Conservation (phyloP, 2,888 invertebrate genomes). For the Drosophila incognita region DNA sequence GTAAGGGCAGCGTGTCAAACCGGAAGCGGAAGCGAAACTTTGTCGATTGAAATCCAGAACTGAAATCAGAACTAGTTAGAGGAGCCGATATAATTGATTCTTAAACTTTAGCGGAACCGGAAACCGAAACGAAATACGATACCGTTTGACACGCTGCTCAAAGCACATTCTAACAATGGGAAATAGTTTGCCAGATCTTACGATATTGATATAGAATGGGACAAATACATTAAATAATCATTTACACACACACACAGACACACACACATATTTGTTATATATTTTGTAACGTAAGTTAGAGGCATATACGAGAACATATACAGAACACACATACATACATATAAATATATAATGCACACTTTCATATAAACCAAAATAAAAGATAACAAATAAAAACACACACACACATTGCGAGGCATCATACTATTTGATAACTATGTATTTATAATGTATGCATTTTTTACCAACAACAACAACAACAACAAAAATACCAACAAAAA, state of each 20-base stretch:
- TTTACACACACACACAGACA: constrained; percentile 60
- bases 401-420: constrained; percentile 35
- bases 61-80: neutral
- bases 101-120: neutral
- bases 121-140: neutral
- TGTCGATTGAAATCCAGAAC: neutral
- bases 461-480: constrained; percentile 60
- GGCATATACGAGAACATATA: constrained; percentile 57
- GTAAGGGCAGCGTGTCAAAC: neutral
- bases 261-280: constrained; percentile 74
- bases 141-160: constrained; percentile 8
- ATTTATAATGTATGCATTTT: constrained; percentile 82
- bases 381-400: constrained; percentile 25
- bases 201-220: constrained; percentile 34
- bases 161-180: constrained; percentile 16
- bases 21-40: neutral
- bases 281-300: constrained; percentile 79
- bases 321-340: constrained; percentile 34
- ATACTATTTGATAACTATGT: constrained; percentile 80
- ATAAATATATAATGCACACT: constrained; percentile 44
- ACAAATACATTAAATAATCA: constrained; percentile 68
- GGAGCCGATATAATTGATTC: neutral
- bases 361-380: constrained; percentile 29
- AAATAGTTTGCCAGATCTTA: constrained; percentile 25
- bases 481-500: constrained; percentile 22